Evolutionary conservation across 2,888 invertebrate genomes (phyloP).

Genomic region (Nebria salina): DNA sequence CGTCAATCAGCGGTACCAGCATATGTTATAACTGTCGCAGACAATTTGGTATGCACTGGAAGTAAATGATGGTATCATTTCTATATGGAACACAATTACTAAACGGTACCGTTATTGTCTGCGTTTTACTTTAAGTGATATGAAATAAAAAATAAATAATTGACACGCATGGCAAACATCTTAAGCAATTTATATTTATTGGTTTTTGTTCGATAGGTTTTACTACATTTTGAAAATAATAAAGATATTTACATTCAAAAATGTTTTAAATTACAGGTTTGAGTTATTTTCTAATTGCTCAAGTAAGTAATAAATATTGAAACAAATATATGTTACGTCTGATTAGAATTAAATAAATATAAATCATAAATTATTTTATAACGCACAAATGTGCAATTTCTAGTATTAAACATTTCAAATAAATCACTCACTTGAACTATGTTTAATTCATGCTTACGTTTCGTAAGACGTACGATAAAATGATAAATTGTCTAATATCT

Average conservation of each 20-base stretch:
- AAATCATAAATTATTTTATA: neutral
- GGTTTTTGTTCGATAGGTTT: neutral
- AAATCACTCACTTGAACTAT: neutral
- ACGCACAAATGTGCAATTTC: neutral
- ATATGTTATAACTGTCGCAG: slow-evolving; percentile 2
- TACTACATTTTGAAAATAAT: too few species aligned
- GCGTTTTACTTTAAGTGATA: neutral
- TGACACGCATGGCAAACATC: neutral
- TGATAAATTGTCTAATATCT: too few species aligned
- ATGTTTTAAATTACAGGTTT: too few species aligned
- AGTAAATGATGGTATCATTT: neutral
- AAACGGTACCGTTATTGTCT: too few species aligned
- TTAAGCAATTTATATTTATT: neutral
- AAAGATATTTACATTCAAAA: too few species aligned
- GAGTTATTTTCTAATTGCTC: neutral
- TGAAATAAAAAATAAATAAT: neutral
- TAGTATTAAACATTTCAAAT: slow-evolving; percentile 7
- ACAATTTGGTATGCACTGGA: neutral
- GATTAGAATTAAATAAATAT: slow-evolving; percentile 1
- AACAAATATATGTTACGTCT: neutral
- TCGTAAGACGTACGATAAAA: neutral
- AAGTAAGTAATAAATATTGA: neutral
- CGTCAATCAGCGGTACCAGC: slow-evolving; percentile 22
- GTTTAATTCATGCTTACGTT: neutral
- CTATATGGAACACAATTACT: neutral